A percentile compares a stretch with the other conserved stretches of the same genome.
These are phyloP conservation scores for Catostylus mosaicus DNA, from an alignment of 30 jellyfish, hydroid and myxozoan species.

Conservation along the genomic window DNA sequence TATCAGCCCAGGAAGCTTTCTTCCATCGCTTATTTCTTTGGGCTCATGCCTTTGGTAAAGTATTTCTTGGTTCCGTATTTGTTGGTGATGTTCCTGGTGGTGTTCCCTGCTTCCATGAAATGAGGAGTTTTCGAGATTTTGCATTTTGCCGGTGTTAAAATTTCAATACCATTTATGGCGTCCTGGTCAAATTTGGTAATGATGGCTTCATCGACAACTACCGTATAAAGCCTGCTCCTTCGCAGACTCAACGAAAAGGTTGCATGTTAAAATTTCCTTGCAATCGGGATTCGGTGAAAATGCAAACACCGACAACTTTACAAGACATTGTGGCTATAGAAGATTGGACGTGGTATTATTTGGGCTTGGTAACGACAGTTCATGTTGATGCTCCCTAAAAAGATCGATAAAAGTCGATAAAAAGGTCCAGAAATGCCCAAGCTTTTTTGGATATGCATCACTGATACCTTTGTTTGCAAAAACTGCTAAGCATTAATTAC, in stretches of 20 bases:
- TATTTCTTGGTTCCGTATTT: conserved; percentile 18
- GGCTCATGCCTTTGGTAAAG: conserved; percentile 42
- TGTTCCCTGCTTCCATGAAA: conserved; percentile 24
- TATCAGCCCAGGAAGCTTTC: conserved; percentile 65
- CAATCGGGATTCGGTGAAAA: neutral
- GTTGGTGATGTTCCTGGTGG: conserved; percentile 1
- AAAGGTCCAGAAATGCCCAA: too few relatives aligned
- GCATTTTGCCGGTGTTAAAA: conserved; percentile 64
- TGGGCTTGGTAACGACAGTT: too few relatives aligned
- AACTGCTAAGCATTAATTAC: too few relatives aligned
- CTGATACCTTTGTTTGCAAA: too few relatives aligned
- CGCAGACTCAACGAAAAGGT: neutral
- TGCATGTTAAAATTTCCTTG: neutral
- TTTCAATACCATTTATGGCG: conserved; percentile 74
- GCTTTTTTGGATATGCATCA: too few relatives aligned
- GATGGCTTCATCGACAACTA: conserved; percentile 35
- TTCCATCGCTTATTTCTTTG: neutral
- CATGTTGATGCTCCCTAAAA: too few relatives aligned
- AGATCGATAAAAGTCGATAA: too few relatives aligned
- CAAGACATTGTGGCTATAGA: too few relatives aligned
- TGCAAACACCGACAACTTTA: neutral
- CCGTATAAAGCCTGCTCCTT: conserved; percentile 63
- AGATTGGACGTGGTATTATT: too few relatives aligned
- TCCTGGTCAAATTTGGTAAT: conserved; percentile 81
- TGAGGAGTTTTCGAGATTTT: conserved; percentile 32